A percentile compares a stretch with the other conserved stretches of the same genome.
These are phyloP conservation scores for Phymorhynchus buccinoides DNA, from an alignment of 1,140 invertebrate genomes.

Conservation along the genomic window DNA sequence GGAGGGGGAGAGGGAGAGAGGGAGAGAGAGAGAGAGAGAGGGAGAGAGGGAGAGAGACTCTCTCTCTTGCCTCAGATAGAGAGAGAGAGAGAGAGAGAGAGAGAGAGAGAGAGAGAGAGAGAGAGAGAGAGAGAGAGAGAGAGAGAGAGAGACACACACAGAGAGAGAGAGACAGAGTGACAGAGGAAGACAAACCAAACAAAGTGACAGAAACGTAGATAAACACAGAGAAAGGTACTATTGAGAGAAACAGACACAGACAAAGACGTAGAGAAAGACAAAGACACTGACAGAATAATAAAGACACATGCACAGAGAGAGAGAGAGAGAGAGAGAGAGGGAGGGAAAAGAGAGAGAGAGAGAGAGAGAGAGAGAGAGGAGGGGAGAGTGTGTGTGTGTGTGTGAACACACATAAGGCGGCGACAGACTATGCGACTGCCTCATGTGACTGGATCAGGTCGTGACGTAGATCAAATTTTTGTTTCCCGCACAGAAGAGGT, in stretches of 20 bases:
- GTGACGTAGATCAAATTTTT: too few relatives aligned
- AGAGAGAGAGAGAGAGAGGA: too few relatives aligned
- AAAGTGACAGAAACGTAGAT: too few relatives aligned
- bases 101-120: constrained; percentile 16
- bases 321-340: not conserved
- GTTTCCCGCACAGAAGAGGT: too few relatives aligned
- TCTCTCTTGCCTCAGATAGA: not conserved
- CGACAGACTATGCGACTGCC: too few relatives aligned
- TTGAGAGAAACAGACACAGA: too few relatives aligned
- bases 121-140: constrained; percentile 38
- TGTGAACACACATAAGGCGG: too few relatives aligned
- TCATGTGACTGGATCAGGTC: too few relatives aligned
- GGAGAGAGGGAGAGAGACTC: constrained; percentile 21
- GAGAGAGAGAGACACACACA: not conserved
- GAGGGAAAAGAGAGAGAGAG: not conserved
- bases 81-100: constrained; percentile 26
- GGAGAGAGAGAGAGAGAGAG: not conserved
- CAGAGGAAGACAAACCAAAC: not conserved
- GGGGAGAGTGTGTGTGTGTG: too few relatives aligned
- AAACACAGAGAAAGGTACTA: too few relatives aligned
- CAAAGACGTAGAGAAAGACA: too few relatives aligned
- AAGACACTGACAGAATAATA: not conserved
- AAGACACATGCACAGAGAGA: not conserved
- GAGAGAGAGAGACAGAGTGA: not conserved
- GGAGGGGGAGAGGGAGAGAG: not conserved